phyloP scores from a whole-genome alignment of 1,140 invertebrate species.

The Ostrea edulis region DNA sequence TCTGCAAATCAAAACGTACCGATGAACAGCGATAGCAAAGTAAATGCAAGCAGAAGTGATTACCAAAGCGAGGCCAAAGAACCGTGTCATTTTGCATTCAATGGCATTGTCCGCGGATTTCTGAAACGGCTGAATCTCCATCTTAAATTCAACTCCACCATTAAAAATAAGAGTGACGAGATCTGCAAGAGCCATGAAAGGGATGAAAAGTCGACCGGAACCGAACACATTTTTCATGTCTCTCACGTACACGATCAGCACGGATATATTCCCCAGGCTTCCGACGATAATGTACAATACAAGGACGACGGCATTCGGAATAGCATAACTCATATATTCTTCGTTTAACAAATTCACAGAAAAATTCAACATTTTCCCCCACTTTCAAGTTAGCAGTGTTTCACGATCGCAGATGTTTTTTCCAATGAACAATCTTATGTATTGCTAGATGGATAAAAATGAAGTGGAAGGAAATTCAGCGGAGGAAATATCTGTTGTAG shows the following conservation, averaged over 20 bases:
- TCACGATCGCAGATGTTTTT: not conserved
- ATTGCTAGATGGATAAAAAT: not conserved
- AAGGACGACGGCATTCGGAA: not conserved
- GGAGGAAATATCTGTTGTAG: not conserved
- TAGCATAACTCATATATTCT: not conserved
- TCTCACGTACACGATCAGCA: not conserved
- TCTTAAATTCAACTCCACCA: not conserved
- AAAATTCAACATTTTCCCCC: not conserved
- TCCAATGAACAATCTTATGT: not conserved
- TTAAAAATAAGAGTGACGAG: not conserved
- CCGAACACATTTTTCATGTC: constrained; percentile 19
- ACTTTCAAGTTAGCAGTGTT: no score
- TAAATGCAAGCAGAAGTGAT: not conserved
- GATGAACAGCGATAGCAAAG: not conserved
- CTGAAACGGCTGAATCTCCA: not conserved
- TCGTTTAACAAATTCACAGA: not conserved
- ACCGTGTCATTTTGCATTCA: not conserved
- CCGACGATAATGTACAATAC: not conserved
- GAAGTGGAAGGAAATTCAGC: not conserved
- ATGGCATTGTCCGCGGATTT: not conserved
- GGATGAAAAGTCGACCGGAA: not conserved
- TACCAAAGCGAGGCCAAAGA: not conserved
- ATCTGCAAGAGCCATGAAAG: not conserved
- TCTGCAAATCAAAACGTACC: not conserved
- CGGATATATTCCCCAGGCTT: not conserved